A percentile compares a stretch with the other conserved stretches of the same genome.
These are phyloP conservation scores for Ciconia stormi DNA, from an alignment of 2,113 vertebrate genomes.

Conservation along the genomic window DNA sequence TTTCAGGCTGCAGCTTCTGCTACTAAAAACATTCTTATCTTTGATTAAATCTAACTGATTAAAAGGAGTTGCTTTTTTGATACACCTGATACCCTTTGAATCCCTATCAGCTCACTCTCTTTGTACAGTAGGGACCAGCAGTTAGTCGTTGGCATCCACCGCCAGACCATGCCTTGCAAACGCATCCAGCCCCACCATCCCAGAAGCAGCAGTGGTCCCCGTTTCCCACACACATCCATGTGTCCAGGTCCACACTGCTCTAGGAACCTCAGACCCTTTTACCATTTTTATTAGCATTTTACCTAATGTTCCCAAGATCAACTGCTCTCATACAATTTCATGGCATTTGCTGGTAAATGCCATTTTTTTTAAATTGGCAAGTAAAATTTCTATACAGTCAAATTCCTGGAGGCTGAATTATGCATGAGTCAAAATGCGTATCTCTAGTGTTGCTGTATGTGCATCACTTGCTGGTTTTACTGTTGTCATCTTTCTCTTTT, in stretches of 20 bases:
- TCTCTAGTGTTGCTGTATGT: neutral
- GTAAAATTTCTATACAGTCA: neutral
- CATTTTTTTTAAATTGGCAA: neutral
- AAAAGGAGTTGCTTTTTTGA: neutral
- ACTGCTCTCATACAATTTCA: neutral
- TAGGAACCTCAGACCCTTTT: neutral
- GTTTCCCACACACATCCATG: neutral
- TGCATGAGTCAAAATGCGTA: neutral
- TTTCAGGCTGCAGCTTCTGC: neutral
- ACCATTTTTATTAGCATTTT: neutral
- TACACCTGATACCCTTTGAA: neutral
- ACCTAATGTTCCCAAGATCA: neutral
- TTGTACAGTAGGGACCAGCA: neutral
- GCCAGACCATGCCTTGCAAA: neutral
- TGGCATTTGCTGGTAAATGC: neutral
- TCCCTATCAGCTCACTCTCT: neutral
- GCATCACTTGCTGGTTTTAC: neutral
- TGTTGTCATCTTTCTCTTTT: neutral
- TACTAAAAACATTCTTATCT: neutral
- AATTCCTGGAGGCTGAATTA: constrained; percentile 14
- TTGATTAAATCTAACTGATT: neutral
- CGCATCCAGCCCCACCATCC: neutral
- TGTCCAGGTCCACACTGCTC: neutral
- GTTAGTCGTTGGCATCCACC: neutral
- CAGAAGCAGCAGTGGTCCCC: neutral